A percentile compares a stretch with the other conserved stretches of the same genome.
Conservation (phyloP, 2,113 vertebrate species). For the Lipophrys pholis region DNA sequence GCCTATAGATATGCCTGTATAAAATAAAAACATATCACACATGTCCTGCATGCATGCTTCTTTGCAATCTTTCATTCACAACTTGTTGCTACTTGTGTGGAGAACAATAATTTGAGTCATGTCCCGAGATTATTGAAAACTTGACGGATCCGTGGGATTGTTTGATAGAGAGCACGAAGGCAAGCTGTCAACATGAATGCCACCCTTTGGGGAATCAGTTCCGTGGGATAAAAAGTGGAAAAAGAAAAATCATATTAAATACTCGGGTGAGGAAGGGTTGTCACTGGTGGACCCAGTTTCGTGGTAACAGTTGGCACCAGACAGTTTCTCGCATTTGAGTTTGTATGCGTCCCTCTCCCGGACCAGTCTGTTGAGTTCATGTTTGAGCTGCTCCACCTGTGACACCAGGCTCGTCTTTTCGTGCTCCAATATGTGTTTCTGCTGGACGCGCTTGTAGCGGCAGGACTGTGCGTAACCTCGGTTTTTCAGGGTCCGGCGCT, state of each 20-base stretch:
- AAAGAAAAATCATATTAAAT: slow-evolving; percentile 90
- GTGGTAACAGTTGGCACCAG: slow-evolving; percentile 91
- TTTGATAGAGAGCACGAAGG: slow-evolving; percentile 27
- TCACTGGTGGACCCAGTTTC: slow-evolving; percentile 94
- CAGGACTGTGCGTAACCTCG: slow-evolving; percentile 97
- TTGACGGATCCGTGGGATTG: slow-evolving; percentile 31
- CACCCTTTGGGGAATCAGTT: neutral
- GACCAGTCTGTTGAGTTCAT: slow-evolving; percentile 93
- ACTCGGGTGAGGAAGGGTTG: slow-evolving; percentile 95
- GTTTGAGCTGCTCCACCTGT: slow-evolving; percentile 96
- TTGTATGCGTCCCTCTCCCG: slow-evolving; percentile 98
- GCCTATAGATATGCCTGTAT: slow-evolving; percentile 52
- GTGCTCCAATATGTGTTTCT: slow-evolving; percentile 95
- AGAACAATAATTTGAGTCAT: slow-evolving; percentile 44
- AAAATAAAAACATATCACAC: slow-evolving; percentile 75
- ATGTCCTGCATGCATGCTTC: slow-evolving; percentile 82
- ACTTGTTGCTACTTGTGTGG: slow-evolving; percentile 43
- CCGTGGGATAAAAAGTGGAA: neutral
- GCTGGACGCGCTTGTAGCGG: slow-evolving; percentile 96
- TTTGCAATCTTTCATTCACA: slow-evolving; percentile 44
- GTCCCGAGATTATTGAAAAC: slow-evolving; percentile 30
- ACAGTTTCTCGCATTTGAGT: slow-evolving; percentile 95
- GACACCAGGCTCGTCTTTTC: slow-evolving; percentile 95
- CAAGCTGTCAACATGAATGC: slow-evolving; percentile 32
- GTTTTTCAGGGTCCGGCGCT: slow-evolving; percentile 97